Conservation (phyloP, 2,113 vertebrate genomes). For the Xenopus laevis region DNA sequence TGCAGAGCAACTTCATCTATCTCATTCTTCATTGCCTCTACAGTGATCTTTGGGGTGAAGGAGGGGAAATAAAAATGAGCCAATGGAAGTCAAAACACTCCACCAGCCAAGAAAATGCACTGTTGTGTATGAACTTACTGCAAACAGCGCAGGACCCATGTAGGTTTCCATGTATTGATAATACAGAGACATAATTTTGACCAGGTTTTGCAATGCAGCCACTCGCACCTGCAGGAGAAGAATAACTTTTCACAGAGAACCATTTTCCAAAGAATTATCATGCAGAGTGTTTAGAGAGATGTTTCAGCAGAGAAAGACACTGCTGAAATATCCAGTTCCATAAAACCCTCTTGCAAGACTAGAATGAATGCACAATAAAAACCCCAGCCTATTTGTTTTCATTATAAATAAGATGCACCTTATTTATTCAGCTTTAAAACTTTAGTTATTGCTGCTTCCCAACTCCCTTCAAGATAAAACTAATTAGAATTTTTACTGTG, state of each 20-base stretch:
- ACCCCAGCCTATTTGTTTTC: background rate
- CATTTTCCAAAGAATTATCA: background rate
- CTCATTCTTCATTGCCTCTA: constrained; percentile 98
- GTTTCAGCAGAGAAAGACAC: too few species aligned
- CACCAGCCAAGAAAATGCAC: background rate
- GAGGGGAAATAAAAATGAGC: background rate
- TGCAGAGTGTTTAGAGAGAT: too few species aligned
- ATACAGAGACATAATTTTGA: constrained; percentile 98
- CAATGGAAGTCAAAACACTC: background rate
- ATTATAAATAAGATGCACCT: too few species aligned
- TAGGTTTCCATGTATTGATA: constrained; percentile 99
- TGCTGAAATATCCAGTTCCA: too few species aligned
- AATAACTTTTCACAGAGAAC: background rate
- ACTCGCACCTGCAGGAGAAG: constrained; percentile 79
- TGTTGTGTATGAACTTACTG: constrained; percentile 69
- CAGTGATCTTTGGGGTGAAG: constrained; percentile 78
- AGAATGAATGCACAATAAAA: background rate
- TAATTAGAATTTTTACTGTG: too few species aligned
- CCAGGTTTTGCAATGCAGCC: constrained; percentile 94
- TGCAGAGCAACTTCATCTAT: constrained; percentile 95
- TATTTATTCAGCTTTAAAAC: too few species aligned
- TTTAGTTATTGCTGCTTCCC: too few species aligned
- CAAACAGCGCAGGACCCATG: constrained; percentile 96
- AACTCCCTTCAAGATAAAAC: too few species aligned
- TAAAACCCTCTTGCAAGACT: background rate